Evolutionary conservation across 1,140 invertebrate species (phyloP).

Genomic region (Drosophila tristis): DNA sequence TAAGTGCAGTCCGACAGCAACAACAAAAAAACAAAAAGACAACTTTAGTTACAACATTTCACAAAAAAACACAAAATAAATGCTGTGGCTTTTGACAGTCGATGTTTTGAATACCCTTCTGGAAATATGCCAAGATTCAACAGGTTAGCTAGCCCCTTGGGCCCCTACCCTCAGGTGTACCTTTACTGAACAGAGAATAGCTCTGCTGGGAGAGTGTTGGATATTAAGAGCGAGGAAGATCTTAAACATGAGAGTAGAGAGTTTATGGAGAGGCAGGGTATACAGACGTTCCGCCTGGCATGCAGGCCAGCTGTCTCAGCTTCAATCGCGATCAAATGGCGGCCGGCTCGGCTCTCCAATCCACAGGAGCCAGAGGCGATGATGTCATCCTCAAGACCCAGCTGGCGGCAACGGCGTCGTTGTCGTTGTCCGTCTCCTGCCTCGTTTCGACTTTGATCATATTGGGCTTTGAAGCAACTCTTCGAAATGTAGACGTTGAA

Average conservation of each 20-base stretch:
- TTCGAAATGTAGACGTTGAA: constrained; percentile 18
- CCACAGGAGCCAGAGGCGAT: constrained; percentile 40
- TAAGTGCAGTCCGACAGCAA: constrained; percentile 67
- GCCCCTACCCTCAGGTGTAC: too few relatives aligned
- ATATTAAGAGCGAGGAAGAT: too few relatives aligned
- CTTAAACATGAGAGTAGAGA: too few relatives aligned
- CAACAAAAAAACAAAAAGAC: constrained; percentile 36
- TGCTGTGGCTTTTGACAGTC: constrained; percentile 11
- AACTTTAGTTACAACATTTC: constrained; percentile 62
- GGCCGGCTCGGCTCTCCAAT: constrained; percentile 4
- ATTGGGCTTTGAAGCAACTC: constrained; percentile 32
- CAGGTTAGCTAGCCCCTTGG: too few relatives aligned
- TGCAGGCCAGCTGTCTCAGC: constrained; percentile 33
- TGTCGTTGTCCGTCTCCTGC: background rate
- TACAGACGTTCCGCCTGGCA: constrained; percentile 9
- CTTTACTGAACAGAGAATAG: too few relatives aligned
- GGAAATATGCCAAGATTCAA: too few relatives aligned
- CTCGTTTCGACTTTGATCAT: constrained; percentile 9
- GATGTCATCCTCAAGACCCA: constrained; percentile 34
- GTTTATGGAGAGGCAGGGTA: constrained; percentile 1
- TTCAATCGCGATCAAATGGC: constrained; percentile 45
- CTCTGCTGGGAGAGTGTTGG: too few relatives aligned
- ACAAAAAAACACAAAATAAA: constrained; percentile 44
- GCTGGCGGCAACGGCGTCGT: constrained; percentile 11
- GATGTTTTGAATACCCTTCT: constrained; percentile 28